phyloP scores from a whole-genome alignment of 2,797 vertebrate genomes.

The Limosa lapponica region DNA sequence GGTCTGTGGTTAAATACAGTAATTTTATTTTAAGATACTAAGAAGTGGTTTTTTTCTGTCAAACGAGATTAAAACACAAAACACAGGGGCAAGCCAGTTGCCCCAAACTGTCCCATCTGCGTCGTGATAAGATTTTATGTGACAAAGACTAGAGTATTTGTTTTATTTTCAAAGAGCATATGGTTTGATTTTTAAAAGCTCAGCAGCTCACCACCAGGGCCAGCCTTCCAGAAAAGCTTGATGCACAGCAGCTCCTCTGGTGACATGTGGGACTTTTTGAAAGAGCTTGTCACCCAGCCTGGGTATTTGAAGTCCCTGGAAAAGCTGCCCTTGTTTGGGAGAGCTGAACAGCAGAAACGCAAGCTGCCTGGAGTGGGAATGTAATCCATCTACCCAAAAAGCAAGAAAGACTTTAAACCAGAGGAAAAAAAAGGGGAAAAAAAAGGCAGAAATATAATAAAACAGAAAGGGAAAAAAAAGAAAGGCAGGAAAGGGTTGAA shows the following conservation, averaged over 20 bases:
- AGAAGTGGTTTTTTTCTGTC: not conserved
- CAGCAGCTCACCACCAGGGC: not conserved
- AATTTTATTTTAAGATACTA: not conserved
- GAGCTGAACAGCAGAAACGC: not conserved
- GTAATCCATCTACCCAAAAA: not conserved
- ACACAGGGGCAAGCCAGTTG: not conserved
- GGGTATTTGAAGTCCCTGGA: not conserved
- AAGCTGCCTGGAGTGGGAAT: not conserved
- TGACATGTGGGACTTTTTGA: not conserved
- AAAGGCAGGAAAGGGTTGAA: constrained; percentile 25
- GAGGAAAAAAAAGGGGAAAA: not conserved
- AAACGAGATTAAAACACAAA: not conserved
- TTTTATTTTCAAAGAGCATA: not conserved
- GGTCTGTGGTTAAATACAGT: not conserved
- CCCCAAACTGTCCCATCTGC: not conserved
- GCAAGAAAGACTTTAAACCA: not conserved
- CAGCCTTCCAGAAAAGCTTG: not conserved
- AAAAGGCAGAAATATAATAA: not conserved
- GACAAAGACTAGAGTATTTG: not conserved
- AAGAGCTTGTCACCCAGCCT: not conserved
- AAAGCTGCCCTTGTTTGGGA: not conserved
- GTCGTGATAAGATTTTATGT: not conserved
- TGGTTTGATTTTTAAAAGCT: not conserved
- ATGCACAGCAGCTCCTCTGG: not conserved
- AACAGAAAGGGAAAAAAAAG: not conserved